phyloP scores from a whole-genome alignment of 2,797 vertebrate species.

The Sebastes ruberrimus region DNA sequence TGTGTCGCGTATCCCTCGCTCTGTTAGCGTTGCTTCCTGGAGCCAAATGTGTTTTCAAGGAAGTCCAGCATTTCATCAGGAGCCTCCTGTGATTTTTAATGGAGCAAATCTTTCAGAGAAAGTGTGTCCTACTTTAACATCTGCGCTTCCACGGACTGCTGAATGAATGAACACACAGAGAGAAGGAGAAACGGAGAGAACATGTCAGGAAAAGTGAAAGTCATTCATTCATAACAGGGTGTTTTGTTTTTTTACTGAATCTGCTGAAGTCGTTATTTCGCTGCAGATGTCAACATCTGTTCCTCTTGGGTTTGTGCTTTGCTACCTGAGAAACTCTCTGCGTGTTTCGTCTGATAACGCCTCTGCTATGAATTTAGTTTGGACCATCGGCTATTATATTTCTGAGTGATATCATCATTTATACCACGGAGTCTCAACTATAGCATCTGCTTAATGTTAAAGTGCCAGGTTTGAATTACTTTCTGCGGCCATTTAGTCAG shows the following conservation, averaged over 20 bases:
- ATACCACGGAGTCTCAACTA: neutral
- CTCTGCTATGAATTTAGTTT: neutral
- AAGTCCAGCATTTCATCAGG: constrained; percentile 8
- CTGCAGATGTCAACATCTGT: constrained; percentile 44
- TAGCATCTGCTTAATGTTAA: neutral
- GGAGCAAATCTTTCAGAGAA: constrained; percentile 15
- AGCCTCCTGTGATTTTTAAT: constrained; percentile 1
- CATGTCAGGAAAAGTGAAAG: constrained; percentile 38
- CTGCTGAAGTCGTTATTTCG: constrained; percentile 56
- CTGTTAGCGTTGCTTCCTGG: neutral
- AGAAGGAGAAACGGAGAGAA: constrained; percentile 8
- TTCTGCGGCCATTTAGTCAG: neutral
- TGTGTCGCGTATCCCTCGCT: neutral
- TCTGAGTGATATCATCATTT: neutral
- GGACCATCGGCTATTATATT: neutral
- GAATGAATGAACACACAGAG: constrained; percentile 10
- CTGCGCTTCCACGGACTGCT: constrained; percentile 6
- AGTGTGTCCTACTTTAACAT: constrained; percentile 33
- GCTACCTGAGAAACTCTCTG: neutral
- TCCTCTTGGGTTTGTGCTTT: neutral
- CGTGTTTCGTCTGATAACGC: neutral
- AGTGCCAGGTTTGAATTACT: neutral
- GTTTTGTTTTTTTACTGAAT: constrained; percentile 3
- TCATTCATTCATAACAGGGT: constrained; percentile 6
- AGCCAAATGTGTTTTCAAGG: constrained; percentile 2